These are phyloP conservation scores for Koerneria pararmatus DNA, from an alignment of 2,888 invertebrate species.

Conservation along the genomic window DNA sequence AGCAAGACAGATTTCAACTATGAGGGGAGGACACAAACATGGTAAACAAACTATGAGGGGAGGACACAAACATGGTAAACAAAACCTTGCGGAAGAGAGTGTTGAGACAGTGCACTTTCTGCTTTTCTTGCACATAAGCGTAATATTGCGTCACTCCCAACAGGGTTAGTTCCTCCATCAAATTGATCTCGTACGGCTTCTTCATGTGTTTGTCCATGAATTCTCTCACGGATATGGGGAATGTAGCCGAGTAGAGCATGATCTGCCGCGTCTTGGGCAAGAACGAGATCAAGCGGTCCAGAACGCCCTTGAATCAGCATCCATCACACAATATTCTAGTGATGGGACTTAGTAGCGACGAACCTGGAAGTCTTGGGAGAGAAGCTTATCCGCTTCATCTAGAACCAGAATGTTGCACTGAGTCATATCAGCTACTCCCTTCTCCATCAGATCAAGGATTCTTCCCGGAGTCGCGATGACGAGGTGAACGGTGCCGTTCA, in stretches of 20 bases:
- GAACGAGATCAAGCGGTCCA: conserved; percentile 89
- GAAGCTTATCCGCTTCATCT: conserved; percentile 96
- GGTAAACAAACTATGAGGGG: too few relatives aligned
- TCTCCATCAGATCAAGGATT: conserved; percentile 98
- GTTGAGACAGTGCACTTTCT: conserved; percentile 99
- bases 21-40: background rate
- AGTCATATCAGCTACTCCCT: conserved; percentile 86
- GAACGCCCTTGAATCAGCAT: conserved; percentile 73
- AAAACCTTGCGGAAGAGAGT: conserved; percentile 90
- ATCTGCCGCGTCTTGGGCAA: conserved; percentile 94
- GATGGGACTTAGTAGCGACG: background rate
- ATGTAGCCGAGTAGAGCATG: conserved; percentile 95
- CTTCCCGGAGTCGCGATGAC: conserved; percentile 98
- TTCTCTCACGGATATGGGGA: conserved; percentile 94
- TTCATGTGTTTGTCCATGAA: conserved; percentile 97
- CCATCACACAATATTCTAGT: too few relatives aligned
- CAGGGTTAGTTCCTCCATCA: conserved; percentile 97
- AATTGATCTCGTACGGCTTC: conserved; percentile 93
- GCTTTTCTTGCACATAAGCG: conserved; percentile 98
- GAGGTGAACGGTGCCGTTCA: conserved; percentile 91
- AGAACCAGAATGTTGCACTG: conserved; percentile 92
- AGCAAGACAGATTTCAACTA: too few relatives aligned
- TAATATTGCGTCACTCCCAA: conserved; percentile 99
- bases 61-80: background rate
- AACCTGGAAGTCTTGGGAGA: conserved; percentile 91